Conservation (phyloP, 2,113 vertebrate genomes). For the Oreochromis niloticus region DNA sequence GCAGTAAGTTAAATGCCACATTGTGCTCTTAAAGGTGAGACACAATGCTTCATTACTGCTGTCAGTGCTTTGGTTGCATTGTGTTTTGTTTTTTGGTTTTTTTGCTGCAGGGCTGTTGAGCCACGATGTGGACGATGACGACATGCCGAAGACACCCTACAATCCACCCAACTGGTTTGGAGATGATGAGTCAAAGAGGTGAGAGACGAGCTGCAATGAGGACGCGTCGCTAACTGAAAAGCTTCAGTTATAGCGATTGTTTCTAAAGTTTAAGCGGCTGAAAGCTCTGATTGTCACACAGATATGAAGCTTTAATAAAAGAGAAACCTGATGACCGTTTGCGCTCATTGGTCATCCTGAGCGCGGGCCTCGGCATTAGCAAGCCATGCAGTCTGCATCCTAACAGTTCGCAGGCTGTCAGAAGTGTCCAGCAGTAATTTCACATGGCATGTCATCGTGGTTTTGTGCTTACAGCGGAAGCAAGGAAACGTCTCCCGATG, state of each 20-base stretch:
- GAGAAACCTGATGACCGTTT: background rate
- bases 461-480: conserved; percentile 72
- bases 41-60: background rate
- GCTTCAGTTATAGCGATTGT: background rate
- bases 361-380: background rate
- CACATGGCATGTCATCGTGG: conserved; percentile 33
- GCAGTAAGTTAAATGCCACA: background rate
- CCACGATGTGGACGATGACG: conserved; percentile 46
- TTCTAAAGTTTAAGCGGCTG: background rate
- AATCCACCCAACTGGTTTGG: conserved; percentile 57
- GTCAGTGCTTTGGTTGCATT: background rate
- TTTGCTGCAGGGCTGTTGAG: conserved; percentile 66
- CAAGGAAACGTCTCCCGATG: conserved; percentile 57
- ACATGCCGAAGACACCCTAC: conserved; percentile 1
- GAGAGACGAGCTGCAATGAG: background rate
- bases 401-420: background rate
- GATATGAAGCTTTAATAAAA: background rate
- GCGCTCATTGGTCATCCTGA: background rate
- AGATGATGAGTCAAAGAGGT: conserved; percentile 41
- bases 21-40: background rate
- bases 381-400: background rate
- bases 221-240: background rate
- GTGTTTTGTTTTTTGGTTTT: accelerated
- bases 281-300: background rate
- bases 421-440: background rate